These are phyloP conservation scores for Cerastoderma edule DNA, from an alignment of 2,888 invertebrate species.

Conservation along the genomic window DNA sequence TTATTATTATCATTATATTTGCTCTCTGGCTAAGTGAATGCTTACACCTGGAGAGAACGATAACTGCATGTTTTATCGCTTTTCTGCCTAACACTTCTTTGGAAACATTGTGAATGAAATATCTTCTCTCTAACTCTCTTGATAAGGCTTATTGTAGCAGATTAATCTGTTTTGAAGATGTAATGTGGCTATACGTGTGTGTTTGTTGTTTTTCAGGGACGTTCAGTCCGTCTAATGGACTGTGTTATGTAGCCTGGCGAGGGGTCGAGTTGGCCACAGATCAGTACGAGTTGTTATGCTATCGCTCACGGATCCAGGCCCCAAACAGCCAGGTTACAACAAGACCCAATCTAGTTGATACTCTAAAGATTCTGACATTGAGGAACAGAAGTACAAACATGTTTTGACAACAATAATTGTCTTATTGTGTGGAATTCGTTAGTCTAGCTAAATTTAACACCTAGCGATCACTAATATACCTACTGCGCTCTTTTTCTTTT, in stretches of 20 bases:
- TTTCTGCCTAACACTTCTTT: neutral
- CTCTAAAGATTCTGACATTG: slow-evolving; percentile 42
- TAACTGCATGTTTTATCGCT: neutral
- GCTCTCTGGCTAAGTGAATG: neutral
- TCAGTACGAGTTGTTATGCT: slow-evolving; percentile 50
- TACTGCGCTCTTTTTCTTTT: too few species aligned
- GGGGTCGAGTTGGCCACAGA: slow-evolving; percentile 31
- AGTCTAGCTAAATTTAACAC: too few species aligned
- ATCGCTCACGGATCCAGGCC: slow-evolving; percentile 30
- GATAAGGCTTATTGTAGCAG: too few species aligned
- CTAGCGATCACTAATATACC: too few species aligned
- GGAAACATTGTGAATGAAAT: neutral
- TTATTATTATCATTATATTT: too few species aligned
- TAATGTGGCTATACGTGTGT: neutral
- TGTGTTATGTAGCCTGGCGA: slow-evolving; percentile 48
- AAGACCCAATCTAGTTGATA: slow-evolving; percentile 16
- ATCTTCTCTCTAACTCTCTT: neutral
- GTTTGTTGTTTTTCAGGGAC: slow-evolving; percentile 33
- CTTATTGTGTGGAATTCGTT: too few species aligned
- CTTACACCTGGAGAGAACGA: neutral
- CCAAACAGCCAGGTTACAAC: neutral
- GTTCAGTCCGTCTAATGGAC: slow-evolving; percentile 36
- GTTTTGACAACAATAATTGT: too few species aligned
- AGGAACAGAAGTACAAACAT: too few species aligned
- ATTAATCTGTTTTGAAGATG: neutral